phyloP scores from a whole-genome alignment of 1,140 invertebrate species.

The Dryas iulia region DNA sequence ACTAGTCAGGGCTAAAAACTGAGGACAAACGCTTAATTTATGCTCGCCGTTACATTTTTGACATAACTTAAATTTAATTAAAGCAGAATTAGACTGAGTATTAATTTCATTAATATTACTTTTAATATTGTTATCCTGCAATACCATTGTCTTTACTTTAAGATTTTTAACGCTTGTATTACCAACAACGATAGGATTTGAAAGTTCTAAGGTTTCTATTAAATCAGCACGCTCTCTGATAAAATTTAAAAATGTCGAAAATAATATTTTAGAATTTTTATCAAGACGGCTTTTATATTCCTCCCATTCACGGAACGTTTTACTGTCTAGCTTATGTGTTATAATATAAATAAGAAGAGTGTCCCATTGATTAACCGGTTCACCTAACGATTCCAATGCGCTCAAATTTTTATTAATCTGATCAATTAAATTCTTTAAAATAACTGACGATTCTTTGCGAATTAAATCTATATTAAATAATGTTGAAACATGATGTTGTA shows the following conservation, averaged over 20 bases:
- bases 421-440: conserved; percentile 37
- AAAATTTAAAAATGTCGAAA: conserved; percentile 4
- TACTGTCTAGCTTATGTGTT: conserved; percentile 34
- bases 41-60: conserved; percentile 36
- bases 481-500: conserved; percentile 30
- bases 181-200: not conserved
- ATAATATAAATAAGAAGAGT: conserved; percentile 37
- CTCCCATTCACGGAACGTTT: conserved; percentile 36
- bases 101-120: conserved; percentile 4
- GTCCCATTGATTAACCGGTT: conserved; percentile 37
- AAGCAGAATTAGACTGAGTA: conserved; percentile 7
- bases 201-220: conserved; percentile 36
- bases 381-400: too few relatives aligned
- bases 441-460: conserved; percentile 23
- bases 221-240: conserved; percentile 5
- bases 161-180: conserved; percentile 3
- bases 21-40: conserved; percentile 23
- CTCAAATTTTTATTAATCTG: conserved; percentile 34
- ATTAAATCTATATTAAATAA: conserved; percentile 29
- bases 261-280: not conserved
- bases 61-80: conserved; percentile 13
- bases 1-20: conserved; percentile 28
- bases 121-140: conserved; percentile 11
- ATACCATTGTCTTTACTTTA: conserved; percentile 9
- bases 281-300: conserved; percentile 9